phyloP scores from a whole-genome alignment of 2,113 vertebrate species.

The Mystacornis crossleyi region DNA sequence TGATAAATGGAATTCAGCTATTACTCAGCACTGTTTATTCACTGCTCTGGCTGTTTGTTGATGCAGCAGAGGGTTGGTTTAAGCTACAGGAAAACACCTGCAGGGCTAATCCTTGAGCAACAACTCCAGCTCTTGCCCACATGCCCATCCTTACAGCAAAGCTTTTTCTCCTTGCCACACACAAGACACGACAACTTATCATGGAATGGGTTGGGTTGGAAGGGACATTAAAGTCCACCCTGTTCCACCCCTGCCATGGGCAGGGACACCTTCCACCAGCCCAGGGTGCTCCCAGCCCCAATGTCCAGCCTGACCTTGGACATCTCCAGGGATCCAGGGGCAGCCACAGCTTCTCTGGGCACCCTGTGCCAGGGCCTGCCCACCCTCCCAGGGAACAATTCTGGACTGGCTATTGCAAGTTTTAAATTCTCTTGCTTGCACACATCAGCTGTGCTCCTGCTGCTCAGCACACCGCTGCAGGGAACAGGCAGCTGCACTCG shows the following conservation, averaged over 20 bases:
- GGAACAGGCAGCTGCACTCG: background rate
- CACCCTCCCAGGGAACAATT: background rate
- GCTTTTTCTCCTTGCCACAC: background rate
- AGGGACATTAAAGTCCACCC: background rate
- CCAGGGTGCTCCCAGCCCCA: background rate
- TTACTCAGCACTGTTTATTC: background rate
- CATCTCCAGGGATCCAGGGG: background rate
- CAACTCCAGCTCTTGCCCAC: background rate
- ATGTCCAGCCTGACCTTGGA: accelerated
- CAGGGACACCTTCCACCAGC: accelerated
- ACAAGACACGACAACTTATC: accelerated
- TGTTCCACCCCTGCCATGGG: background rate
- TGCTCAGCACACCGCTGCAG: background rate
- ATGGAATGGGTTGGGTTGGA: background rate
- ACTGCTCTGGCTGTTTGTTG: background rate
- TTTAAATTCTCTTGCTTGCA: background rate
- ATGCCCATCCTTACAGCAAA: background rate
- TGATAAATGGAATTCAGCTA: background rate
- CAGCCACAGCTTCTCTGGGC: background rate
- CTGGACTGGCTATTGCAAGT: background rate
- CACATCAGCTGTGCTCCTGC: background rate
- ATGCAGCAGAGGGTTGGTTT: background rate
- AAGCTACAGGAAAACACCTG: background rate
- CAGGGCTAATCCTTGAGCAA: background rate
- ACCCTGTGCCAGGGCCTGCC: background rate